phyloP scores from a whole-genome alignment of 2,888 invertebrate genomes.

The Lithosia quadra region DNA sequence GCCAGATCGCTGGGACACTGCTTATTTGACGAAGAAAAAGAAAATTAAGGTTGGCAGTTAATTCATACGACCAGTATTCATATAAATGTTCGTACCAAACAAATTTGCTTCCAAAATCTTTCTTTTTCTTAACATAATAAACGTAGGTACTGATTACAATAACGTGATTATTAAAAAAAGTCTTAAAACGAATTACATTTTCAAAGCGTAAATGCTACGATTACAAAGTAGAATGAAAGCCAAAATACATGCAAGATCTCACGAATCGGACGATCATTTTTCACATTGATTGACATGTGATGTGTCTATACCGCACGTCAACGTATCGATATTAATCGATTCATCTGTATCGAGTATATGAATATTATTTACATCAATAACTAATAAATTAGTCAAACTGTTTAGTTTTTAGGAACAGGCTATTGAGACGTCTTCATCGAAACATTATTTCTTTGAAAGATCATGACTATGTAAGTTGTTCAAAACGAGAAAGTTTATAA shows the following conservation, averaged over 20 bases:
- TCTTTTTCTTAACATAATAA: too few relatives aligned
- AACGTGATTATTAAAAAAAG: background rate
- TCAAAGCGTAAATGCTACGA: conserved; percentile 16
- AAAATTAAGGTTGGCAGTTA: too few relatives aligned
- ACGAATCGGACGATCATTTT: conserved; percentile 61
- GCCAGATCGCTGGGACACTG: too few relatives aligned
- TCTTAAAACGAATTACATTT: background rate
- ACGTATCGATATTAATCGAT: conserved; percentile 62
- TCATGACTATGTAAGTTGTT: conserved; percentile 2
- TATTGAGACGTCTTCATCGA: conserved; percentile 43
- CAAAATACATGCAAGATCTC: conserved; percentile 39
- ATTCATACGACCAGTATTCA: too few relatives aligned
- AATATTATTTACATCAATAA: conserved; percentile 49
- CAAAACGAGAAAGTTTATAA: background rate
- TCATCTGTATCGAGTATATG: conserved; percentile 22
- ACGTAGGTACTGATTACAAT: conserved; percentile 1
- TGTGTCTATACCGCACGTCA: conserved; percentile 66
- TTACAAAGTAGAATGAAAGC: conserved; percentile 40
- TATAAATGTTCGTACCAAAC: too few relatives aligned
- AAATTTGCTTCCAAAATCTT: too few relatives aligned
- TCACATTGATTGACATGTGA: conserved; percentile 73
- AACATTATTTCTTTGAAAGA: conserved; percentile 25
- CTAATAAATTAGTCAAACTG: conserved; percentile 43
- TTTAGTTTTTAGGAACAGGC: conserved; percentile 34
- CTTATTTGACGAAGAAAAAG: too few relatives aligned